Evolutionary conservation across 2,888 invertebrate genomes (phyloP).

Genomic region (Acronicta alni): DNA sequence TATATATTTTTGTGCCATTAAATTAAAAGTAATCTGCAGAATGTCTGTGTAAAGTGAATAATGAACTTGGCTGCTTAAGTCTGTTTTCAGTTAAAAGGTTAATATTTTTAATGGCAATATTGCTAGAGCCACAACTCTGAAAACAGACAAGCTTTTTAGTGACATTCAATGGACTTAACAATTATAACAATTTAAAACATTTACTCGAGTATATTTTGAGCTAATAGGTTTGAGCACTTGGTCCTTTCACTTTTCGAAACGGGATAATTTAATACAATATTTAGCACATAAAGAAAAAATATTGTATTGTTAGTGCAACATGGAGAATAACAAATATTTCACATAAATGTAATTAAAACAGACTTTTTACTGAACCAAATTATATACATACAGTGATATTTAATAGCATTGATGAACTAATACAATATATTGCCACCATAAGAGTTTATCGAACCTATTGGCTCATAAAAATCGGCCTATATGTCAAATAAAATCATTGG

Average conservation of each 20-base stretch:
- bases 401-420: not conserved
- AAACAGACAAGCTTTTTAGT: constrained; percentile 23
- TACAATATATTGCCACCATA: not conserved
- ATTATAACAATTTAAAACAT: constrained; percentile 21
- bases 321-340: too few species aligned
- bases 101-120: constrained; percentile 20
- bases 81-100: constrained; percentile 17
- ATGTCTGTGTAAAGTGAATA: constrained; percentile 15
- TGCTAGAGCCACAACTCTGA: constrained; percentile 13
- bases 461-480: constrained; percentile 43
- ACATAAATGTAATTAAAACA: too few species aligned
- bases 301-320: too few species aligned
- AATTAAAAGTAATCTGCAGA: constrained; percentile 19
- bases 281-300: constrained; percentile 10
- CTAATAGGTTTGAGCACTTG: constrained; percentile 1
- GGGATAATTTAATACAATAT: constrained; percentile 6
- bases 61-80: constrained; percentile 15
- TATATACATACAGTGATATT: too few species aligned
- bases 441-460: constrained; percentile 16
- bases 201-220: constrained; percentile 18
- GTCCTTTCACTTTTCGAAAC: constrained; percentile 14
- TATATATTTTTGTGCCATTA: constrained; percentile 65
- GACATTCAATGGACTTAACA: constrained; percentile 39
- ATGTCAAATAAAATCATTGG: constrained; percentile 24
- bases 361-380: too few species aligned